Percentiles rank a stretch among this genome's conserved stretches.
Conservation (phyloP, 1,140 invertebrate species). For the Cydia strobilella region DNA sequence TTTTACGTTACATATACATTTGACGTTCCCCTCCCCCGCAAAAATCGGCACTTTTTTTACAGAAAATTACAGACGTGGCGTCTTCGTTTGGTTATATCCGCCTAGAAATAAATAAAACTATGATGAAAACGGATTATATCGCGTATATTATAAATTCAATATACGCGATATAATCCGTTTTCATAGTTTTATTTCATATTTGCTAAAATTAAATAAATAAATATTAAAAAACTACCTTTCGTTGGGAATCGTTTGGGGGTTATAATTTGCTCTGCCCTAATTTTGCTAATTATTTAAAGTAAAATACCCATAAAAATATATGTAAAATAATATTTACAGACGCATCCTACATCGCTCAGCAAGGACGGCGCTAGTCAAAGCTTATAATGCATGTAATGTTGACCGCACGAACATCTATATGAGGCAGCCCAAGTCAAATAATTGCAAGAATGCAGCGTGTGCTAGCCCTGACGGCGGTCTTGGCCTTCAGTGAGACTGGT, state of each 20-base stretch:
- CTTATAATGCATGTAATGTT: neutral
- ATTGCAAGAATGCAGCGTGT: conserved; percentile 48
- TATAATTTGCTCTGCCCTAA: neutral
- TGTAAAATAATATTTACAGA: neutral
- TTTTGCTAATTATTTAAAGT: neutral
- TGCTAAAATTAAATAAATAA: no score
- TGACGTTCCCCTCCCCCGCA: no score
- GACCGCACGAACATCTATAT: conserved; percentile 4
- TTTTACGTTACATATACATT: no score
- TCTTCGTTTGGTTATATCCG: no score
- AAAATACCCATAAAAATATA: neutral
- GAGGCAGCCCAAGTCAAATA: neutral
- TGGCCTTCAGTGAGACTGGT: conserved; percentile 58
- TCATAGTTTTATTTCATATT: no score
- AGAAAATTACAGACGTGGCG: no score
- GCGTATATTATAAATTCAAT: no score
- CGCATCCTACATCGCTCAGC: neutral
- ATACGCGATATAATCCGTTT: no score
- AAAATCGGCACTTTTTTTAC: no score
- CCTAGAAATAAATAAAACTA: no score
- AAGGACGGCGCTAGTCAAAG: neutral
- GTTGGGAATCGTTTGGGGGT: neutral
- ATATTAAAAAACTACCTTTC: no score
- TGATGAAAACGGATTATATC: no score
- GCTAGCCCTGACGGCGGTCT: conserved; percentile 47